These are phyloP conservation scores for Drosophila pruinosa DNA, from an alignment of 1,140 invertebrate species.

Conservation along the genomic window DNA sequence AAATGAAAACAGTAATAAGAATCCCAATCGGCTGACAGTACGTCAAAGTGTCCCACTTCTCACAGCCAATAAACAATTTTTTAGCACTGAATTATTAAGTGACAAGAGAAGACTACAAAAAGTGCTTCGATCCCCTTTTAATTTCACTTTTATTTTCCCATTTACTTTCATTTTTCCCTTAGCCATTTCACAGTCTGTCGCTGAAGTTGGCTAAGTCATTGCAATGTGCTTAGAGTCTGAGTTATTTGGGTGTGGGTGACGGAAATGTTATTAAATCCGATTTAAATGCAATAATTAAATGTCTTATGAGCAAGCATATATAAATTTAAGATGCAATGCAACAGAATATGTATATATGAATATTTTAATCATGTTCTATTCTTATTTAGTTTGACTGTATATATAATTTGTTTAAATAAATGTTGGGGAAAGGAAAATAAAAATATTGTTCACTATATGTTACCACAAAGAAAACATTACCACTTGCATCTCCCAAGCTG, in stretches of 20 bases:
- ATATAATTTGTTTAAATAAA: too few relatives aligned
- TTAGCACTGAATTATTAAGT: constrained; percentile 71
- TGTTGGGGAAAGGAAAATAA: too few relatives aligned
- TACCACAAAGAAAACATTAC: not conserved
- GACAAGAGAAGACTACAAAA: constrained; percentile 46
- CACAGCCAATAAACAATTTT: constrained; percentile 7
- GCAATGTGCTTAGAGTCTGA: constrained; percentile 27
- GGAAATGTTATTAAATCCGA: constrained; percentile 56
- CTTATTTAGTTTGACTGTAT: too few relatives aligned
- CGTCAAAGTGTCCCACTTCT: constrained; percentile 21
- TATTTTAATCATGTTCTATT: not conserved
- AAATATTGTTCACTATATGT: too few relatives aligned
- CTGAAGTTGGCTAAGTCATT: constrained; percentile 33
- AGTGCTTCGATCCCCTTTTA: constrained; percentile 16
- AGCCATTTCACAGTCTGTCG: constrained; percentile 53
- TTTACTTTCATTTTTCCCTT: constrained; percentile 56
- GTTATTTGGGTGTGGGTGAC: constrained; percentile 7
- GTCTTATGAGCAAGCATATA: not conserved
- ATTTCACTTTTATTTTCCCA: not conserved
- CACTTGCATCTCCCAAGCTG: not conserved
- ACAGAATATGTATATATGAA: too few relatives aligned
- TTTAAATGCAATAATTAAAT: constrained; percentile 61
- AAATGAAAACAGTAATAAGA: constrained; percentile 25
- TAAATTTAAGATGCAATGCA: too few relatives aligned
- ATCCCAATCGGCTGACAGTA: constrained; percentile 2